Conservation (phyloP, 2,797 vertebrate genomes). For the Coilia nasus region DNA sequence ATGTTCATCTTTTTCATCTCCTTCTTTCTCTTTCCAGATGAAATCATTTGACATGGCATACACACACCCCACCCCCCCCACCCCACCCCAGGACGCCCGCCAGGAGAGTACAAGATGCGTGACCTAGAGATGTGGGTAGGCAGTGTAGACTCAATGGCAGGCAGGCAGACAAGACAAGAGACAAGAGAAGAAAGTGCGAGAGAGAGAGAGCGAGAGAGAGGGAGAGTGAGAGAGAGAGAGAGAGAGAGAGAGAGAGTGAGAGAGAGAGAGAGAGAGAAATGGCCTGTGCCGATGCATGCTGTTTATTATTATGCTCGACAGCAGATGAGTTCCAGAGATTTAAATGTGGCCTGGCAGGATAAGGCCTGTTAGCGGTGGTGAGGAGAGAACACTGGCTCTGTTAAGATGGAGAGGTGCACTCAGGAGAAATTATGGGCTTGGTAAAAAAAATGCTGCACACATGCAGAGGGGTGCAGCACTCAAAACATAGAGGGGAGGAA, state of each 20-base stretch:
- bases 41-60: slow-evolving; percentile 70
- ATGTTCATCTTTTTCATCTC: background rate
- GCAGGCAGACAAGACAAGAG: background rate
- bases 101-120: background rate
- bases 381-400: slow-evolving; percentile 51
- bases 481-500: slow-evolving; percentile 48
- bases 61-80: background rate
- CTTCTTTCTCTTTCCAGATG: slow-evolving; percentile 30
- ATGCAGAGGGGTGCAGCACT: slow-evolving; percentile 52
- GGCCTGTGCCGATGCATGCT: slow-evolving; percentile 13
- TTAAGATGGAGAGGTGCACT: slow-evolving; percentile 49
- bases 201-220: background rate
- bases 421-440: slow-evolving; percentile 50
- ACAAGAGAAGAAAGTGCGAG: background rate
- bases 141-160: slow-evolving; percentile 6
- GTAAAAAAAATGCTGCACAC: slow-evolving; percentile 53
- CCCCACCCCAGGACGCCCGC: background rate
- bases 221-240: background rate
- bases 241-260: background rate
- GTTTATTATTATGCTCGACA: slow-evolving; percentile 12
- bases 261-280: background rate
- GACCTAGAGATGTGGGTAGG: background rate
- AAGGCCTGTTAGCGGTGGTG: background rate
- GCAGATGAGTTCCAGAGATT: slow-evolving; percentile 16
- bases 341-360: slow-evolving; percentile 4